phyloP scores from a whole-genome alignment of 2,888 invertebrate genomes.

The Dichetophora obliterata region DNA sequence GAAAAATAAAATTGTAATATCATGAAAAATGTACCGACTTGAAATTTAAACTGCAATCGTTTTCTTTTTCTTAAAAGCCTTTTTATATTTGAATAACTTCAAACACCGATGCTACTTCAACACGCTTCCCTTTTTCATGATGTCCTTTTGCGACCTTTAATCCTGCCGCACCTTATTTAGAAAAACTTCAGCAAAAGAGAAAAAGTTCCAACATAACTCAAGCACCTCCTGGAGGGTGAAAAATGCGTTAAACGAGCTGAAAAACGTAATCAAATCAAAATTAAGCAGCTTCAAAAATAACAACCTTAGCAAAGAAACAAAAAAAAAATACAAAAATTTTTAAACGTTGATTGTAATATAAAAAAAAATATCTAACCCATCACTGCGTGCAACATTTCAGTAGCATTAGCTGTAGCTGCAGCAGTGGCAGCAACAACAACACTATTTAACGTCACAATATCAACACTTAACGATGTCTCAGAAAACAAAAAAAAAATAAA shows the following conservation, averaged over 20 bases:
- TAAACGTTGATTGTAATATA: neutral
- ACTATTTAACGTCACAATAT: constrained; percentile 23
- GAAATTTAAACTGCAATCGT: too few species aligned
- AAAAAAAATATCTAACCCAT: neutral
- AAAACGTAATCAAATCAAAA: constrained; percentile 28
- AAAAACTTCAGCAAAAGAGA: neutral
- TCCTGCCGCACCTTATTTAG: neutral
- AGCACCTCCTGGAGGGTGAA: neutral
- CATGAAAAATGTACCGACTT: too few species aligned
- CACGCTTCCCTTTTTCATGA: too few species aligned
- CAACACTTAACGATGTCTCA: constrained; percentile 5
- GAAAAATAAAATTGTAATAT: too few species aligned
- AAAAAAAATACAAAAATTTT: neutral
- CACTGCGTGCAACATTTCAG: neutral
- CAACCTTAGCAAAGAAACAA: neutral
- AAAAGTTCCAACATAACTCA: neutral
- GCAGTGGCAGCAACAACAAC: neutral
- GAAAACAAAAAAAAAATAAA: neutral
- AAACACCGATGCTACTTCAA: too few species aligned
- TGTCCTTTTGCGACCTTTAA: neutral
- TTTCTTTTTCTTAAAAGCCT: too few species aligned
- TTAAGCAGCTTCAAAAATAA: constrained; percentile 20
- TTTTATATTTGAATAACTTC: too few species aligned
- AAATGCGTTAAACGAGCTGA: constrained; percentile 28
- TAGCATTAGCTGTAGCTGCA: neutral